These are phyloP conservation scores for Temnothorax curvispinosus DNA, from an alignment of 1,140 invertebrate species.

Conservation along the genomic window DNA sequence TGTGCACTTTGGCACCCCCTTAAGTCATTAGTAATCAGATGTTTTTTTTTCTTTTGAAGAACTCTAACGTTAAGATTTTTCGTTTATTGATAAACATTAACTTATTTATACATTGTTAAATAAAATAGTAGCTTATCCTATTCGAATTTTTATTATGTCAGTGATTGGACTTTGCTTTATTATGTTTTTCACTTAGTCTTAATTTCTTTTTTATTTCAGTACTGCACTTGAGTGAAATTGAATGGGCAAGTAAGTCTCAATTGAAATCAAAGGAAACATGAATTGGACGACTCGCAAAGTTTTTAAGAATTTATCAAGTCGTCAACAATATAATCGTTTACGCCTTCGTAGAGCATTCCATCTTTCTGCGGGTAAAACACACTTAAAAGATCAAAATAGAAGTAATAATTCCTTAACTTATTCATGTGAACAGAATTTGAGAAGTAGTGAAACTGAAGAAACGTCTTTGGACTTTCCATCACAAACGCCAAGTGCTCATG, in stretches of 20 bases:
- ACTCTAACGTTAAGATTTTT: not conserved
- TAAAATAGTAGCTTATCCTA: not conserved
- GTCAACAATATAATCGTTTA: slow-evolving; percentile 7
- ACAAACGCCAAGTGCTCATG: not conserved
- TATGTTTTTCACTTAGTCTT: not conserved
- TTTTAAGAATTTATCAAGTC: slow-evolving; percentile 5
- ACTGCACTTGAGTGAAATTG: not conserved
- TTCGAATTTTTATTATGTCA: not conserved
- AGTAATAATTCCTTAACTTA: not conserved
- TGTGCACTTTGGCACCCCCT: too few relatives aligned
- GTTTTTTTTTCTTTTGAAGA: not conserved
- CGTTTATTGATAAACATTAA: not conserved
- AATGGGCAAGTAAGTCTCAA: not conserved
- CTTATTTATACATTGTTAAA: not conserved
- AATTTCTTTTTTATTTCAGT: not conserved
- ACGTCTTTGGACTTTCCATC: not conserved
- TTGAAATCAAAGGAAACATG: not conserved
- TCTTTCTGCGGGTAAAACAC: not conserved
- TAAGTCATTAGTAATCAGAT: not conserved
- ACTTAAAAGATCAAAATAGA: not conserved
- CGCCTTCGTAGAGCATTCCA: not conserved
- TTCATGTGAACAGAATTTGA: not conserved
- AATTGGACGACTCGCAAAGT: slow-evolving; percentile 2
- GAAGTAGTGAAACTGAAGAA: not conserved
- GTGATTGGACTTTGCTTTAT: not conserved